Percentiles rank a stretch among this genome's conserved stretches.
phyloP scores from a whole-genome alignment of 2,113 vertebrate genomes.

The Ceyx melanurus region DNA sequence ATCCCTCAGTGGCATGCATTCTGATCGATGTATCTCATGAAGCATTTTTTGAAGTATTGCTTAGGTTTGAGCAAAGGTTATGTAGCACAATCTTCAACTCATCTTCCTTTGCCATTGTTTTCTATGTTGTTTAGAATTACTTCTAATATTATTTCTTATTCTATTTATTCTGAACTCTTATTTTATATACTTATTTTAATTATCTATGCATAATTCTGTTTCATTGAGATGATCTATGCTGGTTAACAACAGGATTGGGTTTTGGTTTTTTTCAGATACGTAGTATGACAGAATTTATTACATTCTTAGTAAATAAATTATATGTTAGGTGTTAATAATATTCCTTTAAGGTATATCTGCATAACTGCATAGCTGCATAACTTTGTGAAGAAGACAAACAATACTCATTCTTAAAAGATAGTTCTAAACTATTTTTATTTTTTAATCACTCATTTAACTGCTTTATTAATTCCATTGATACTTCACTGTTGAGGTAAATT shows the following conservation, averaged over 20 bases:
- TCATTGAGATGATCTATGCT: neutral
- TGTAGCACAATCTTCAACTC: neutral
- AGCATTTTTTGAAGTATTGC: neutral
- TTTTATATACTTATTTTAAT: neutral
- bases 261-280: neutral
- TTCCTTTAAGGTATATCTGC: neutral
- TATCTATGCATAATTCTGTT: neutral
- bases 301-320: neutral
- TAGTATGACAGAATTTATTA: neutral
- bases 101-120: neutral
- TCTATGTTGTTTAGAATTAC: neutral
- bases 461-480: neutral
- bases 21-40: neutral
- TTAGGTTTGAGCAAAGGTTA: neutral
- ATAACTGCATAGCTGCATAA: neutral
- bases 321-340: neutral
- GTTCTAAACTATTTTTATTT: neutral
- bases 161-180: neutral
- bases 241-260: accelerated
- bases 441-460: neutral
- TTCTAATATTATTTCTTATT: neutral
- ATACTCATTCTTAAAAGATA: neutral
- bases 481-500: neutral
- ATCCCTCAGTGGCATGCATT: neutral
- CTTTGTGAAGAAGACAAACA: neutral